Evolutionary conservation across 37 sponge, comb jelly and placozoan genomes (phyloP), one percentile per base, ranked within the genome.

Genomic region (Beroe forskalii): DNA sequence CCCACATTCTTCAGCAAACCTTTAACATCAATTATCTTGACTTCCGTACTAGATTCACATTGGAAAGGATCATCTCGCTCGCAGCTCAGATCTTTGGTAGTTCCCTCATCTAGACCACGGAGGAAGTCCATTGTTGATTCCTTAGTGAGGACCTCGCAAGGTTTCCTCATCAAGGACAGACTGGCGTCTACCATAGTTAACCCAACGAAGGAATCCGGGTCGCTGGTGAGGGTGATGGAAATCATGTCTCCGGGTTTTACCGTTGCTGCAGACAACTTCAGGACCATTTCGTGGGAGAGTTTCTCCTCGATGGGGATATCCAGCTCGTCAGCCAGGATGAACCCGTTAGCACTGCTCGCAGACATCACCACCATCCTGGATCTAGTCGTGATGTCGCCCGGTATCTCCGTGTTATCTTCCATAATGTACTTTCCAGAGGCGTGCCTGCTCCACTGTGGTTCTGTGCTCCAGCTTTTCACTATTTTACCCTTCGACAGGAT

Each of bases 81-180:
- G 40, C 86, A 80, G 4, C 55, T 44, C 4, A 44, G 86, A 42
- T 80, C 86, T 25, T 80, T 80, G 6, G 27, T 27, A 28, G 4
- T n/a, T 41, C 86, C 86, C 4, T 23, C 35, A 30, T 80, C 86
- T 25, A 44, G 48, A 27, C 55, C 23, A n/a, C 86, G 43, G 0
- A 80, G 40, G 28, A 80, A 80, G 22, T 25, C 20, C 1, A 80
- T 9, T 9, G 86, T 80, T 44, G 44, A 41, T 44, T 80, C 86
- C 86, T 80, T 80, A 1, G 86, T 80, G 19, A 80, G 40, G 14
- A 80, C 86, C 40, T 80, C 42, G 55, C 86, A 80, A 6, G 86
- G 86, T 24, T 41, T 48, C 30, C 86, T 3, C 27, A 80, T 1
- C 2, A 80, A 48, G 17, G 28, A n/a, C 28, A 80, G 28, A 44